Evolutionary conservation across 2,888 invertebrate genomes (phyloP), one percentile per base, ranked within the genome.

Genomic region (Eupsilia transversa): DNA sequence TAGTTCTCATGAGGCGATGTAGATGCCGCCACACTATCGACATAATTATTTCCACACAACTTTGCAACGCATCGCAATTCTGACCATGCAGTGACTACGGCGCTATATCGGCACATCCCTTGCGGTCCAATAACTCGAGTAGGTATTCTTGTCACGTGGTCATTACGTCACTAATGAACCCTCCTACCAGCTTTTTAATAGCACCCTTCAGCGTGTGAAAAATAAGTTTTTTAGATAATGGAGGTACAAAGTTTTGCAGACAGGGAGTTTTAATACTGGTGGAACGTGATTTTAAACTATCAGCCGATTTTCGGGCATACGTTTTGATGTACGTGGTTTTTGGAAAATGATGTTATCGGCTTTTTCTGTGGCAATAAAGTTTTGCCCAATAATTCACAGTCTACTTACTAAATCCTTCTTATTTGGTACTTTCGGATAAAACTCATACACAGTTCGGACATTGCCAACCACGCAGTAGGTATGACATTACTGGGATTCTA

Each of bases 141-240:
- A 64, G 57, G 30, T 82, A 91, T 90, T 91, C 90, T 60, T 60
- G 89, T 90, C 91, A 91, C 90, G 91, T 79, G 68, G 61, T 71
- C 69, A 74, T 88, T 87, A 87, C 89, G 87, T 86, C 87, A 83
- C 86, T 85, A 91, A 91, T 90, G 89, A 91, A 90, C 88, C 86
- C 84, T 74, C 82, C 86, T 83, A 79, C 77, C 77, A 82, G 83
- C 83, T 87, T 89, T 91, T 91, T 89, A 91, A 90, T 90, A 87
- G 88, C 87, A 80, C 83, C 76, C 84, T 84, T 78, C 77, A 78
- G 68, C 77, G 76, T 77, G 64, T 77, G 82, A 85, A 77, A 88
- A 87, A 86, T 85, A 86, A 86, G 84, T 67, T 85, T 88, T 88
- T 87, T 85, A 84, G 81, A 70, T 81, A 82, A 84, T 63, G 82